Conservation (phyloP, 35 echinoderm and acorn worm species). For the Ptychodera flava region DNA sequence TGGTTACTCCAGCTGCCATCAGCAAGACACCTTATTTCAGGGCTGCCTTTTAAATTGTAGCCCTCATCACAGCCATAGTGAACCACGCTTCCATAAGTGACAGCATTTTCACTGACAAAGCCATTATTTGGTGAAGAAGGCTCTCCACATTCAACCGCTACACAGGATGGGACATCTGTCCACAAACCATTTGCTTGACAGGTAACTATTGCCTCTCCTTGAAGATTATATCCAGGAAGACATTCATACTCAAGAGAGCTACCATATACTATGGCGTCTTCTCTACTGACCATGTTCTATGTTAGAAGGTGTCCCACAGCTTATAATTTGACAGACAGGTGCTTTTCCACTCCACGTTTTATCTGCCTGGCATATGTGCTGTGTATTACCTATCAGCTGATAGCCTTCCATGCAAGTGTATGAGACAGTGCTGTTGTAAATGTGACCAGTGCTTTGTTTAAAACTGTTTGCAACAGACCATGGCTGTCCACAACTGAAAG, state of each 20-base stretch:
- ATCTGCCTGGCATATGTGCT: neutral
- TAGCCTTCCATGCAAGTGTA: neutral
- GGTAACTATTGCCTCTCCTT: neutral
- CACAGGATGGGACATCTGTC: constrained; percentile 9
- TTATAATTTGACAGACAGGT: neutral
- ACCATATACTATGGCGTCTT: neutral
- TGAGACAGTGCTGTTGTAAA: neutral
- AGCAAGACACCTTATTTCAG: constrained; percentile 18
- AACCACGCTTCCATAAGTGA: constrained; percentile 32
- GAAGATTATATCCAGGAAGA: constrained; percentile 18
- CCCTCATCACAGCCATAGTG: constrained; percentile 37
- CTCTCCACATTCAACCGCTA: constrained; percentile 12
- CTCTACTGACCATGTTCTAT: neutral
- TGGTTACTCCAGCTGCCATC: constrained; percentile 2
- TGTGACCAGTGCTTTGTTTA: neutral
- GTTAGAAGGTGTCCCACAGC: neutral
- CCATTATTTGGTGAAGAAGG: constrained; percentile 9
- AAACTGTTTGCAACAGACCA: neutral
- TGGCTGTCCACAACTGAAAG: neutral
- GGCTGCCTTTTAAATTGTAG: constrained; percentile 30
- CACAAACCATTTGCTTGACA: constrained; percentile 15
- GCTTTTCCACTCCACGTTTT: neutral
- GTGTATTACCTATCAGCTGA: neutral
- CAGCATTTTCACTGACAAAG: neutral
- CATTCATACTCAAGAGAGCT: constrained; percentile 12